phyloP scores from a whole-genome alignment of 2,797 vertebrate species.

The Silurus aristotelis region DNA sequence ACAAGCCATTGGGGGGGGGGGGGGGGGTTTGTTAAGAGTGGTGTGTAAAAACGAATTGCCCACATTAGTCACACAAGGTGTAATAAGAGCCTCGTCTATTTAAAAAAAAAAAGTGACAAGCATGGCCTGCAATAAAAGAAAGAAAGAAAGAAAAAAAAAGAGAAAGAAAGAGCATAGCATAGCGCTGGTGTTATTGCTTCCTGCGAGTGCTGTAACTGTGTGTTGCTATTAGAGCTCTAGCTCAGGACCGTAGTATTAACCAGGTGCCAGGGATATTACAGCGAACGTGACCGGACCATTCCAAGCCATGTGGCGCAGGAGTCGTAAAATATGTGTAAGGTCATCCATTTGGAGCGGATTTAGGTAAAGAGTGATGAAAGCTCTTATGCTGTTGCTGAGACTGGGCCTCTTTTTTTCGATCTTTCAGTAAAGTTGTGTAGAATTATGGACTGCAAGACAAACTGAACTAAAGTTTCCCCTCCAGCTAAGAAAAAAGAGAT shows the following conservation, averaged over 20 bases:
- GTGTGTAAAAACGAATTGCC: conserved; percentile 46
- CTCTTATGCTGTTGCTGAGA: background rate
- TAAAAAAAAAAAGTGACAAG: conserved; percentile 41
- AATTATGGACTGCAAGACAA: background rate
- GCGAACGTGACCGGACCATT: background rate
- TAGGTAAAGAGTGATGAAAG: conserved; percentile 54
- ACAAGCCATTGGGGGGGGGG: conserved; percentile 39
- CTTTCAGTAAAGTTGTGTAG: background rate
- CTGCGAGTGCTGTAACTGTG: conserved; percentile 65
- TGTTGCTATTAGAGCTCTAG: conserved; percentile 65
- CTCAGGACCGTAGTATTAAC: conserved; percentile 48
- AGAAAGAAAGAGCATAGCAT: conserved; percentile 40
- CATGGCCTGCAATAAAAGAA: conserved; percentile 25
- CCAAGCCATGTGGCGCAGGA: background rate
- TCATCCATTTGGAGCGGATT: conserved; percentile 14
- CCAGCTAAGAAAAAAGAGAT: background rate
- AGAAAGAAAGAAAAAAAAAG: background rate
- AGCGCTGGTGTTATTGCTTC: conserved; percentile 69
- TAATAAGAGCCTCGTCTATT: conserved; percentile 52
- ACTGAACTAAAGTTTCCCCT: too few species aligned
- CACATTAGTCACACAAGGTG: conserved; percentile 54
- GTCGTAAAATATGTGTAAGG: background rate
- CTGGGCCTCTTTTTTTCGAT: background rate
- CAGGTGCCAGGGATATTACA: conserved; percentile 26
- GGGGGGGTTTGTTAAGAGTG: too few species aligned